phyloP scores from a whole-genome alignment of 1,140 invertebrate genomes.

The Bacillus rossius region DNA sequence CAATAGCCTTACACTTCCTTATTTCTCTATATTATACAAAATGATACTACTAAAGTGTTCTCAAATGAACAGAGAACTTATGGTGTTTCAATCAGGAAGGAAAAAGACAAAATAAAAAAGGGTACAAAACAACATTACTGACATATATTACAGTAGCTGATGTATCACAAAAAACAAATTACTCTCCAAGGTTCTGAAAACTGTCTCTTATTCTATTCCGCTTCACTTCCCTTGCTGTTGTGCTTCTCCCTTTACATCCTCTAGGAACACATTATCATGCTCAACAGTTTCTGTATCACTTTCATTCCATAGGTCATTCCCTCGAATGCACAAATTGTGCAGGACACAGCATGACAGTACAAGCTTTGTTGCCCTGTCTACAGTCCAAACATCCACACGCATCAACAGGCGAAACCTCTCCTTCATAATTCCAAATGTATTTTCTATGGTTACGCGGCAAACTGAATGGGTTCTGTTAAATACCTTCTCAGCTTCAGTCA shows the following conservation, averaged over 20 bases:
- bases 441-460: constrained; percentile 32
- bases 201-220: too few species aligned
- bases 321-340: constrained; percentile 34
- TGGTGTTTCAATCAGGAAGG: too few species aligned
- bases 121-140: too few species aligned
- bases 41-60: too few species aligned
- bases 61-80: too few species aligned
- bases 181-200: too few species aligned
- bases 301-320: constrained; percentile 18
- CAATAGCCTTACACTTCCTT: too few species aligned
- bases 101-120: too few species aligned
- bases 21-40: too few species aligned
- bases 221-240: not conserved
- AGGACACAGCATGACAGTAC: constrained; percentile 34
- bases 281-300: not conserved
- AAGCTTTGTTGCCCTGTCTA: constrained; percentile 27
- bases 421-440: constrained; percentile 35
- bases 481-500: constrained; percentile 25
- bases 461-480: constrained; percentile 30
- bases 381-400: constrained; percentile 23
- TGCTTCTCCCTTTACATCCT: constrained; percentile 1
- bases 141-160: too few species aligned
- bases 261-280: not conserved
- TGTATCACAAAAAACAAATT: too few species aligned
- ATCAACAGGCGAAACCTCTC: constrained; percentile 32